Evolutionary conservation across 2,888 invertebrate species (phyloP).

Genomic region (Iselma pallidipennis): DNA sequence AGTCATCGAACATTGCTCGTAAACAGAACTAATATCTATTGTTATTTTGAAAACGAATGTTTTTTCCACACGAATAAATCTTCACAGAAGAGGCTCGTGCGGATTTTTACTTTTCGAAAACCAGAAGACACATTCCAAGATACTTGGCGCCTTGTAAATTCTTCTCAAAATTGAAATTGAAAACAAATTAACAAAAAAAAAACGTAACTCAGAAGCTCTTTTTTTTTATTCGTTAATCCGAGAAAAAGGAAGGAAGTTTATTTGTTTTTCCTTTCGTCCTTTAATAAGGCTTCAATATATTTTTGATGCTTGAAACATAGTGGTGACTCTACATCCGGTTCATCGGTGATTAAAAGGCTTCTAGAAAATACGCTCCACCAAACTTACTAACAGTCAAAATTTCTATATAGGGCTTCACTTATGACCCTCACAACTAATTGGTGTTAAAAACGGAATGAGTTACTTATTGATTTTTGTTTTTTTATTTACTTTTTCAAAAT

Average conservation of each 20-base stretch:
- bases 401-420: conserved; percentile 17
- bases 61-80: conserved; percentile 27
- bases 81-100: conserved; percentile 29
- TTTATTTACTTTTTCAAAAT: too few species aligned
- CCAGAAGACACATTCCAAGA: neutral
- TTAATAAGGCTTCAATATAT: conserved; percentile 17
- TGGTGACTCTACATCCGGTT: conserved; percentile 19
- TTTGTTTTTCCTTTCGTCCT: neutral
- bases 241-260: neutral
- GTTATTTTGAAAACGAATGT: conserved; percentile 15
- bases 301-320: conserved; percentile 15
- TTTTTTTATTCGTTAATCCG: neutral
- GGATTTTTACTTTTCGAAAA: neutral
- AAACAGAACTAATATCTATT: conserved; percentile 42
- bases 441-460: neutral
- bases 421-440: neutral
- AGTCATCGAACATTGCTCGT: conserved; percentile 46
- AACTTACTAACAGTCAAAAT: conserved; percentile 17
- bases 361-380: conserved; percentile 19
- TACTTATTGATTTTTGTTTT: neutral
- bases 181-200: neutral
- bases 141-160: neutral
- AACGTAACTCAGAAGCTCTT: neutral
- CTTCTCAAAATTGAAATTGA: neutral
- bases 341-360: conserved; percentile 18